Evolutionary conservation across 2,113 vertebrate species (phyloP).

Genomic region (Paradisaea rubra): DNA sequence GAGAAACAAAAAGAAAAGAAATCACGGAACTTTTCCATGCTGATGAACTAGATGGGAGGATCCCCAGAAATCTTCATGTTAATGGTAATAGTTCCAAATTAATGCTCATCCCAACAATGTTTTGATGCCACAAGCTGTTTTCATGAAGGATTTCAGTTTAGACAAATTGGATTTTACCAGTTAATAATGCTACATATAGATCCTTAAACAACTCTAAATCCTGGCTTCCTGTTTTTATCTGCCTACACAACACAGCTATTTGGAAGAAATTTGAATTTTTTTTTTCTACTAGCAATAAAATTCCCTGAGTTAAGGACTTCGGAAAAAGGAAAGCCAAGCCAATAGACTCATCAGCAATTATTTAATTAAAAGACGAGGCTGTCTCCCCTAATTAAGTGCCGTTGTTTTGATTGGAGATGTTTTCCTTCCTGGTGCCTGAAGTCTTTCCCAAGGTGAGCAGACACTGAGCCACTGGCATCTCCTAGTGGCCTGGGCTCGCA

Average conservation of each 20-base stretch:
- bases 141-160: background rate
- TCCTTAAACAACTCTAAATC: background rate
- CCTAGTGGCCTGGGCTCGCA: background rate
- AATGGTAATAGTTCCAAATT: background rate
- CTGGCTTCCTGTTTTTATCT: background rate
- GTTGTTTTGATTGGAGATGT: background rate
- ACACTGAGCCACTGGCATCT: background rate
- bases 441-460: background rate
- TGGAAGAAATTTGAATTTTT: background rate
- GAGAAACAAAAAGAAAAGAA: background rate
- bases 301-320: background rate
- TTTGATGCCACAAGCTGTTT: background rate
- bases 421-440: background rate
- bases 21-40: background rate
- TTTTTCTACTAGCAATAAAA: background rate
- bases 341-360: background rate
- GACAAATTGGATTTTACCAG: background rate
- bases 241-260: background rate
- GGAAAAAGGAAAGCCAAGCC: background rate
- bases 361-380: background rate
- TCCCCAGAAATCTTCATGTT: background rate
- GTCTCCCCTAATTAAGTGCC: background rate
- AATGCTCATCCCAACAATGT: fast-evolving
- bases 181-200: background rate
- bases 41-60: background rate